phyloP scores from a whole-genome alignment of 1,140 invertebrate species.

The Polyergus mexicanus region DNA sequence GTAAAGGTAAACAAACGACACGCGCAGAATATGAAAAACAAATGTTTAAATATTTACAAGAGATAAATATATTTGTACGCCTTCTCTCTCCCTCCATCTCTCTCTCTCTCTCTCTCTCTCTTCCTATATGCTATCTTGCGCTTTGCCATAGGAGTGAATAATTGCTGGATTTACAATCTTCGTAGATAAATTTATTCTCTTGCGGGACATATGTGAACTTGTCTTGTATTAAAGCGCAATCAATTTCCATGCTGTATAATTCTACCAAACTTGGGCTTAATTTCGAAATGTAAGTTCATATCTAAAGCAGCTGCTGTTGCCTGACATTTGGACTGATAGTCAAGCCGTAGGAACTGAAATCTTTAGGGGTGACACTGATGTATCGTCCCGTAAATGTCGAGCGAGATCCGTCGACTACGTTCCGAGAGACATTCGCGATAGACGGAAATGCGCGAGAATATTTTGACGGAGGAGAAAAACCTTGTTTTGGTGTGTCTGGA shows the following conservation, averaged over 20 bases:
- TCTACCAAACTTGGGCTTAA: constrained; percentile 22
- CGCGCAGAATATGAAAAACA: constrained; percentile 11
- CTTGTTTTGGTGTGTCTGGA: not conserved
- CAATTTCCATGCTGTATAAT: constrained; percentile 25
- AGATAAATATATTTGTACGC: constrained; percentile 19
- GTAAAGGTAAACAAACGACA: not conserved
- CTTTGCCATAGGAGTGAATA: not conserved
- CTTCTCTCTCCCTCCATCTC: not conserved
- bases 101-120: not conserved
- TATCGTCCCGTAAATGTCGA: constrained; percentile 55
- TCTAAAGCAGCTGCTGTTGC: constrained; percentile 33
- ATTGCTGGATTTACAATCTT: not conserved
- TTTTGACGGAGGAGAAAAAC: constrained; percentile 16
- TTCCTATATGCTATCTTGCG: not conserved
- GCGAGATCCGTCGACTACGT: constrained; percentile 50
- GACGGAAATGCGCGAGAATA: constrained; percentile 29
- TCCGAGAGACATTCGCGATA: constrained; percentile 27
- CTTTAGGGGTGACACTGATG: constrained; percentile 56
- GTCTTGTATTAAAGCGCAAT: constrained; percentile 22
- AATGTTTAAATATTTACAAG: constrained; percentile 38
- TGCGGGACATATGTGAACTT: not conserved
- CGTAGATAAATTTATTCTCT: not conserved
- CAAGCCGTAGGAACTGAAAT: constrained; percentile 43
- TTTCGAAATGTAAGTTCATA: constrained; percentile 60
- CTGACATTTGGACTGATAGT: constrained; percentile 49